Evolutionary conservation across 2,113 vertebrate species (phyloP).

Genomic region (Aspiorhynchus laticeps): DNA sequence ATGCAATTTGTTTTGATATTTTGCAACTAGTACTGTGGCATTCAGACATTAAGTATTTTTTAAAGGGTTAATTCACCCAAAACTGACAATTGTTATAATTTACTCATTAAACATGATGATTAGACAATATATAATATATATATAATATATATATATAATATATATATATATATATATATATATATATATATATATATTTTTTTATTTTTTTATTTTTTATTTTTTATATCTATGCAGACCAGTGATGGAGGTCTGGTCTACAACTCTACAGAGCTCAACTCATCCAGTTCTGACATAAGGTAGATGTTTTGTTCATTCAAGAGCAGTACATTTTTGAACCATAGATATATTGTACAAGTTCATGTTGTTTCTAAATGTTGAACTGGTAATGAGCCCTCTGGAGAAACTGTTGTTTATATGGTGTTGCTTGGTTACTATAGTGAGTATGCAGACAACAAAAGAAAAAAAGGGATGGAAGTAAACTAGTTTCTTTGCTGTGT

Average conservation of each 20-base stretch:
- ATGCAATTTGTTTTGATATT: neutral
- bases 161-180: too few species aligned
- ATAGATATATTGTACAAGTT: conserved; percentile 1
- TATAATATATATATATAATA: too few species aligned
- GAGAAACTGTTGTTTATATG: conserved; percentile 61
- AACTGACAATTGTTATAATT: neutral
- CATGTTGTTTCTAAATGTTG: conserved; percentile 25
- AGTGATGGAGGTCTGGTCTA: conserved; percentile 70
- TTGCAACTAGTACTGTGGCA: neutral
- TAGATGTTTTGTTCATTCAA: conserved; percentile 56
- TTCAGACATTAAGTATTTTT: too few species aligned
- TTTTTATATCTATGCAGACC: conserved; percentile 76
- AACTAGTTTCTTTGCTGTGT: neutral
- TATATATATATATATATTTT: too few species aligned
- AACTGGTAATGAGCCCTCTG: conserved; percentile 47
- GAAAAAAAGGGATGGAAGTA: neutral
- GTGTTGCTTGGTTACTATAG: conserved; percentile 70
- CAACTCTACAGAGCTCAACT: conserved; percentile 72
- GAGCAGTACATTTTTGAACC: neutral
- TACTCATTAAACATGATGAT: neutral
- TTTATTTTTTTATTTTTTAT: too few species aligned
- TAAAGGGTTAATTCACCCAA: neutral
- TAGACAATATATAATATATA: neutral
- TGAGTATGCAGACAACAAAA: conserved; percentile 13
- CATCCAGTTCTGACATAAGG: conserved; percentile 61